A percentile compares a stretch with the other conserved stretches of the same genome.
phyloP scores from a whole-genome alignment of 2,888 invertebrate species.

The Phalera bucephala region DNA sequence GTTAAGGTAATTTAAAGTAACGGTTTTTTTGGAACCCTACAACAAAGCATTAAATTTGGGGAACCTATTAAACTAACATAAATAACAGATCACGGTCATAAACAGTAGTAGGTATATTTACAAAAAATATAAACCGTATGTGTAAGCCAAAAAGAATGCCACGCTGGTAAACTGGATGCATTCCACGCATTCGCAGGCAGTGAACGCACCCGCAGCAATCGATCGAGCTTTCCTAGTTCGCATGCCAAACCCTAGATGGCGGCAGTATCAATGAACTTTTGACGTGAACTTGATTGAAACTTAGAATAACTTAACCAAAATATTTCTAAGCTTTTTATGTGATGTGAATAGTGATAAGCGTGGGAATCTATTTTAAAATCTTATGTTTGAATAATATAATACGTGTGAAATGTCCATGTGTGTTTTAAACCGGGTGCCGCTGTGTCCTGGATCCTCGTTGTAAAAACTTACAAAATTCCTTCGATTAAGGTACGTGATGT shows the following conservation, averaged over 20 bases:
- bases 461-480: slow-evolving; percentile 32
- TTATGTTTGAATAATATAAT: slow-evolving; percentile 56
- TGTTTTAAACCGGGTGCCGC: slow-evolving; percentile 37
- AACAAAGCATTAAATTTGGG: too few relatives aligned
- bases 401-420: slow-evolving; percentile 48
- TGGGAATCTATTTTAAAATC: slow-evolving; percentile 52
- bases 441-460: slow-evolving; percentile 36
- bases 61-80: too few relatives aligned
- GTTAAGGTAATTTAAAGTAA: slow-evolving; percentile 17
- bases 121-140: too few relatives aligned
- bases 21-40: slow-evolving; percentile 14
- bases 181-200: slow-evolving; percentile 42
- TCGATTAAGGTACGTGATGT: slow-evolving; percentile 43
- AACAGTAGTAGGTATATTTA: neutral
- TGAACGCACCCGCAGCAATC: slow-evolving; percentile 58
- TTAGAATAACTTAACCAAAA: slow-evolving; percentile 78
- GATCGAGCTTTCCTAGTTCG: slow-evolving; percentile 66
- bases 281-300: slow-evolving; percentile 80
- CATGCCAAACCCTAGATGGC: slow-evolving; percentile 71
- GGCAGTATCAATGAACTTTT: slow-evolving; percentile 72
- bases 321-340: slow-evolving; percentile 70
- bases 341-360: slow-evolving; percentile 65
- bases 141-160: slow-evolving; percentile 28
- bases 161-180: slow-evolving; percentile 45
- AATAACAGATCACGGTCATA: too few relatives aligned